phyloP scores from a whole-genome alignment of 2,113 vertebrate species.

The Pithys albifrons region DNA sequence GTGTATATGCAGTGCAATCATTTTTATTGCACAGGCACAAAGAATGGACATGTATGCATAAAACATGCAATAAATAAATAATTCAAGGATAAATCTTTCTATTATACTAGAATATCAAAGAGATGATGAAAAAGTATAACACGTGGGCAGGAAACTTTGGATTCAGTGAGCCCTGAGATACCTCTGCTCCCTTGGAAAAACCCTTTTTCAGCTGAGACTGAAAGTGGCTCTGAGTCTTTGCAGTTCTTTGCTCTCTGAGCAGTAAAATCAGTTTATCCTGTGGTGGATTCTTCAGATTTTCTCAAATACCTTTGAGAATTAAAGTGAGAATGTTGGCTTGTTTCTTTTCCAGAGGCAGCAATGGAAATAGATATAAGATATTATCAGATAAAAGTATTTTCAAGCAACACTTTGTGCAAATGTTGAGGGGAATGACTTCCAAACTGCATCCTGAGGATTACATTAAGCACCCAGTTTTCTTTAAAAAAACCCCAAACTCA shows the following conservation, averaged over 20 bases:
- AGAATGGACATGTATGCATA: background rate
- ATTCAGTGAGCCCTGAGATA: background rate
- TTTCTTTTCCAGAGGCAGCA: background rate
- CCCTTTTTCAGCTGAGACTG: background rate
- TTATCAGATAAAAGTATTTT: slow-evolving; percentile 8
- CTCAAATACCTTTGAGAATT: background rate
- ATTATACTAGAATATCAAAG: background rate
- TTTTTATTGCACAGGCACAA: background rate
- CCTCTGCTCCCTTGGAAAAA: background rate
- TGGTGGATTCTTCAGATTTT: background rate
- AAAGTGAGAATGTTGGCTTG: background rate
- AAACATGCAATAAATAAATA: slow-evolving; percentile 9
- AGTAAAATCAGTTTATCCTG: background rate
- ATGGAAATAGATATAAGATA: background rate
- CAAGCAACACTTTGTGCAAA: background rate
- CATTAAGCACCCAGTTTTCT: background rate
- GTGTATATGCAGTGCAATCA: background rate
- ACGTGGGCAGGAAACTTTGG: background rate
- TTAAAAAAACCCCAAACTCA: background rate
- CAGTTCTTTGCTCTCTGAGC: background rate
- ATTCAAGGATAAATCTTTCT: background rate
- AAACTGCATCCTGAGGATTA: background rate
- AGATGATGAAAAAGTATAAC: background rate
- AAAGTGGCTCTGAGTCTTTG: background rate
- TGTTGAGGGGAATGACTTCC: background rate